Evolutionary conservation across 2,888 invertebrate genomes (phyloP).

Genomic region (Uloborus plumipes): DNA sequence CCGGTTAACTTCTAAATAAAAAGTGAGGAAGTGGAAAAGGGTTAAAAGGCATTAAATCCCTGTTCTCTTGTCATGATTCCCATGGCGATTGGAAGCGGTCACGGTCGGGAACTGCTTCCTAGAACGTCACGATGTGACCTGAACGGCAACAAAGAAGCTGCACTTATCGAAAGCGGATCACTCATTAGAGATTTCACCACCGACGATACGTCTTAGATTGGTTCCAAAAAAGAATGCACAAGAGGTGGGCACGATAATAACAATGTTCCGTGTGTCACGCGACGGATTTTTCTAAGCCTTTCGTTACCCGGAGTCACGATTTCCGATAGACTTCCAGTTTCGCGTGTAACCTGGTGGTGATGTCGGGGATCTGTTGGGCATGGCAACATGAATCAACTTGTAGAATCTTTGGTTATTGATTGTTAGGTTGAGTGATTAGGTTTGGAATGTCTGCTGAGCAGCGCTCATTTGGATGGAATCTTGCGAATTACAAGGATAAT

Average conservation of each 20-base stretch:
- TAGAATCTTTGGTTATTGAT: no score
- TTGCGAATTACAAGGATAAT: no score
- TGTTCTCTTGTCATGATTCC: conserved; percentile 21
- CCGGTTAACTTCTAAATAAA: no score
- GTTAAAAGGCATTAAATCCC: no score
- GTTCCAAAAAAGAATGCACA: no score
- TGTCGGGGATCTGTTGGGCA: no score
- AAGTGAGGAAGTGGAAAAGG: no score
- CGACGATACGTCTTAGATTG: background rate
- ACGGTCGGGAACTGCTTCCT: conserved; percentile 44
- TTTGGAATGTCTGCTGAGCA: no score
- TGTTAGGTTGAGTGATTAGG: no score
- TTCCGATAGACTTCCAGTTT: conserved; percentile 7
- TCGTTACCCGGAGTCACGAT: conserved; percentile 46
- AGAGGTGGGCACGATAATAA: background rate
- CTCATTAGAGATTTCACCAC: conserved; percentile 33
- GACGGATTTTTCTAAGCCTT: conserved; percentile 24
- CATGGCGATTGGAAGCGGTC: conserved; percentile 29
- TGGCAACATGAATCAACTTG: no score
- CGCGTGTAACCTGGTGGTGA: conserved; percentile 1
- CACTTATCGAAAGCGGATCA: conserved; percentile 56
- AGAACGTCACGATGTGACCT: conserved; percentile 53
- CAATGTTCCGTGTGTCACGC: conserved; percentile 35
- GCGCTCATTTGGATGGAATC: no score
- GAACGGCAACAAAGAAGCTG: background rate